Evolutionary conservation across 35 echinoderm and acorn worm species (phyloP).

Genomic region (Heliocidaris tuberculata): DNA sequence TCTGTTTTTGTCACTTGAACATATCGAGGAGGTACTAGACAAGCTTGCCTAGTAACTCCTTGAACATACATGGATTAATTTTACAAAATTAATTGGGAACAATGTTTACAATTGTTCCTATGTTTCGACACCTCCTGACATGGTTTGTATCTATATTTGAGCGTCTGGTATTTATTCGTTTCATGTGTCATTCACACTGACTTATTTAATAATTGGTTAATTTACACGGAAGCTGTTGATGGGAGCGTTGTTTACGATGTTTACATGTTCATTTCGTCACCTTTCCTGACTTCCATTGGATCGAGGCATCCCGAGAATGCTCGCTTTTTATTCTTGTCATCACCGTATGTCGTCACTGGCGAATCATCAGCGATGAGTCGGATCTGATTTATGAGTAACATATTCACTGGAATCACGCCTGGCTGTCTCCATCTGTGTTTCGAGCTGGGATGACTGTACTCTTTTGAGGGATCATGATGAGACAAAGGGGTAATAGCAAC

Average conservation of each 20-base stretch:
- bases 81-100: background rate
- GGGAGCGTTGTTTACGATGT: constrained; percentile 17
- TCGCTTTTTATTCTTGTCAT: background rate
- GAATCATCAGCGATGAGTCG: background rate
- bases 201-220: background rate
- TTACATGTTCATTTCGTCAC: constrained; percentile 22
- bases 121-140: background rate
- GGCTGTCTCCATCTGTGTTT: background rate
- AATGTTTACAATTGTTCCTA: background rate
- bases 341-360: background rate
- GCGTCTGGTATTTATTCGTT: background rate
- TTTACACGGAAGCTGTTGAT: background rate
- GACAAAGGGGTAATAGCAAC: no score
- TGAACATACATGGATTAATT: no score
- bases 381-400: background rate
- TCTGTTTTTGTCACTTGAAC: no score
- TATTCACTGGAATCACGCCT: background rate
- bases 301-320: background rate
- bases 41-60: no score
- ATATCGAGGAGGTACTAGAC: no score
- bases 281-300: background rate
- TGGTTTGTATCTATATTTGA: background rate
- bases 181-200: background rate
- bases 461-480: background rate
- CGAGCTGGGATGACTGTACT: background rate